phyloP scores from a whole-genome alignment of 2,888 invertebrate genomes.

The Laothoe populi region DNA sequence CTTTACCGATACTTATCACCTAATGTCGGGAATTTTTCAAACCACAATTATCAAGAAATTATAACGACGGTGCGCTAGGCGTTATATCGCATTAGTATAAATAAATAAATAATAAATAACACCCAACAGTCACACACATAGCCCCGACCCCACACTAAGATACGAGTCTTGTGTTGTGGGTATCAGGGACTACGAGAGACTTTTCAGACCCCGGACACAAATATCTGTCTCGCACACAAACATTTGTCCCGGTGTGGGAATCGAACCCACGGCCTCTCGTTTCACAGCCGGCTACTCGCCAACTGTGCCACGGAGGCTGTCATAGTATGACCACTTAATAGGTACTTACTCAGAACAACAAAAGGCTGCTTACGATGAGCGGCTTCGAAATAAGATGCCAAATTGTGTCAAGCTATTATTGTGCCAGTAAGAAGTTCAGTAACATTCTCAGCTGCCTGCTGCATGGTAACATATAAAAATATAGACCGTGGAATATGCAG shows the following conservation, averaged over 20 bases:
- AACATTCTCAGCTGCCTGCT: constrained; percentile 40
- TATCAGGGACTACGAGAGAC: too few species aligned
- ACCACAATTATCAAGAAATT: constrained; percentile 8
- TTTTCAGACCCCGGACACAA: too few species aligned
- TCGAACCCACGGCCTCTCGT: too few species aligned
- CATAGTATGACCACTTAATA: too few species aligned
- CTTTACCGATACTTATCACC: neutral
- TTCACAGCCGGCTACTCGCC: too few species aligned
- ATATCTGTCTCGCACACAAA: too few species aligned
- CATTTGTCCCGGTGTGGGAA: too few species aligned
- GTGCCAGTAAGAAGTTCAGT: constrained; percentile 40
- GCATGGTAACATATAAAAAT: constrained; percentile 41
- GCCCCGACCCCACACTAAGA: too few species aligned
- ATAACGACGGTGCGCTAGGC: neutral
- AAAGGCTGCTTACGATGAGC: neutral
- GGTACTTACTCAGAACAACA: neutral
- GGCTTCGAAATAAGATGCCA: constrained; percentile 11
- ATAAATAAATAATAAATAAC: too few species aligned
- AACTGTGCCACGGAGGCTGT: too few species aligned
- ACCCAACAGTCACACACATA: too few species aligned
- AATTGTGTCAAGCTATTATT: constrained; percentile 28
- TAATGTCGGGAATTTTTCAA: neutral
- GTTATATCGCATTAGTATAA: neutral
- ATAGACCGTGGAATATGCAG: constrained; percentile 25
- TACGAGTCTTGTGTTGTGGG: too few species aligned